Percentiles rank a stretch among this genome's conserved stretches.
Evolutionary conservation across 2,888 invertebrate genomes (phyloP).

Genomic region (Choreutis nemorana): DNA sequence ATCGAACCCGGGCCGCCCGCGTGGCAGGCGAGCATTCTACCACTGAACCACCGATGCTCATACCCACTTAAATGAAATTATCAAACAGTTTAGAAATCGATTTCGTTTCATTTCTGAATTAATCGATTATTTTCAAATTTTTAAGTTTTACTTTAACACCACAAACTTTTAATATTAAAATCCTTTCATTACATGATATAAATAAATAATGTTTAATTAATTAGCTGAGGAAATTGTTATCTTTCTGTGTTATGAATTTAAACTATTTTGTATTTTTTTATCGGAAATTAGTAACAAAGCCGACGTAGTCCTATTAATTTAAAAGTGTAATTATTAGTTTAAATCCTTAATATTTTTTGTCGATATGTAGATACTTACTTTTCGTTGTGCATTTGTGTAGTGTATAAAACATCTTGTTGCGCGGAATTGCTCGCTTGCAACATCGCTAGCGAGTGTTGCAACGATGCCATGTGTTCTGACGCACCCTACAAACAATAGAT

Average conservation of each 20-base stretch:
- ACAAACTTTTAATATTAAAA: too few relatives aligned
- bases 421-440: constrained; percentile 50
- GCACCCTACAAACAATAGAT: constrained; percentile 41
- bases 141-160: too few relatives aligned
- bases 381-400: constrained; percentile 56
- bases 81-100: too few relatives aligned
- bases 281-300: too few relatives aligned
- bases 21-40: constrained; percentile 69
- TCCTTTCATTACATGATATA: too few relatives aligned
- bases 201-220: not conserved
- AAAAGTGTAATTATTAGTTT: too few relatives aligned
- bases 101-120: too few relatives aligned
- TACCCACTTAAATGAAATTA: too few relatives aligned
- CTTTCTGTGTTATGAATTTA: not conserved
- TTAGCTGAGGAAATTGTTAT: not conserved
- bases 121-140: too few relatives aligned
- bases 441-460: constrained; percentile 55
- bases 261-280: too few relatives aligned
- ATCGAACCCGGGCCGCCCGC: constrained; percentile 69
- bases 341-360: not conserved
- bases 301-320: too few relatives aligned
- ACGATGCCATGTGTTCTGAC: constrained; percentile 52
- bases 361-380: constrained; percentile 37
- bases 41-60: constrained; percentile 66
- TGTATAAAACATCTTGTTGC: constrained; percentile 54